These are phyloP conservation scores for Hyla sarda DNA, from an alignment of 2,113 vertebrate species.

Conservation along the genomic window DNA sequence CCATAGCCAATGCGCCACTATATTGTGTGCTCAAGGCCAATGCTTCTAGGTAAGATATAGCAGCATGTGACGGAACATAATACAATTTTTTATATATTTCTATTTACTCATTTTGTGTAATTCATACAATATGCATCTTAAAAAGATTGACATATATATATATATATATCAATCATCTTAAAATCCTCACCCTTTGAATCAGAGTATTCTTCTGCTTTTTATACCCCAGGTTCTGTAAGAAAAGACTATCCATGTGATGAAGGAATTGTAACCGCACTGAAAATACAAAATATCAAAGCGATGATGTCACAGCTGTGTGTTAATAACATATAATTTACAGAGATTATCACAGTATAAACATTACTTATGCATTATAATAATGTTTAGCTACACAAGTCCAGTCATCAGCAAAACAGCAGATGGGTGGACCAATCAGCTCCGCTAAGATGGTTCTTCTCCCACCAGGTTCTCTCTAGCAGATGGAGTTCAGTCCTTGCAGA, in stretches of 20 bases:
- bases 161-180: background rate
- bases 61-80: no score
- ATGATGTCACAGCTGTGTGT: slow-evolving; percentile 45
- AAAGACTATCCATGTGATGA: background rate
- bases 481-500: slow-evolving; percentile 64
- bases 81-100: background rate
- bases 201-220: background rate
- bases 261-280: background rate
- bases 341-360: slow-evolving; percentile 39
- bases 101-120: background rate
- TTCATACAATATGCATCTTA: background rate
- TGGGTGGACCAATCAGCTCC: slow-evolving; percentile 40
- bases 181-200: background rate
- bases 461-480: slow-evolving; percentile 56
- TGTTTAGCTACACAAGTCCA: slow-evolving; percentile 35
- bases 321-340: slow-evolving; percentile 41
- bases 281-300: slow-evolving; percentile 10
- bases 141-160: background rate
- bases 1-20: no score
- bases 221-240: background rate
- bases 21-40: no score
- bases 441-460: slow-evolving; percentile 36
- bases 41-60: no score
- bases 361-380: slow-evolving; percentile 47
- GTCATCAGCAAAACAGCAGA: slow-evolving; percentile 42